Percentiles rank a stretch among this genome's conserved stretches.
Evolutionary conservation across 2,797 vertebrate genomes (phyloP).

Genomic region (Coreius guichenoti): DNA sequence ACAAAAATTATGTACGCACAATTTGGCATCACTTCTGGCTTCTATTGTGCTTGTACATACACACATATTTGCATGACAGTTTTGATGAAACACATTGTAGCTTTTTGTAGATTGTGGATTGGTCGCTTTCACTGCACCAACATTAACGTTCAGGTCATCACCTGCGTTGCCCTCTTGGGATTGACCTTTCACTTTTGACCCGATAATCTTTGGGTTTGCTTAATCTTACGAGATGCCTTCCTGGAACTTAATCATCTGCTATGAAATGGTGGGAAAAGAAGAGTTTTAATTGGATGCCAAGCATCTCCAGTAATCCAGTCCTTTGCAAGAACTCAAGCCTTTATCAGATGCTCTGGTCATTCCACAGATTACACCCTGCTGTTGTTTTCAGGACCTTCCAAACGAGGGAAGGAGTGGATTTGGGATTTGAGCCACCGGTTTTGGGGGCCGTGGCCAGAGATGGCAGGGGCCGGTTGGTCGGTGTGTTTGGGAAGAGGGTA

Average conservation of each 20-base stretch:
- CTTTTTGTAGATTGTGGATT: conserved; percentile 11
- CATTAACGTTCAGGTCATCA: conserved; percentile 70
- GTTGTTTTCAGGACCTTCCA: conserved; percentile 77
- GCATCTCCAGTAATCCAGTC: conserved; percentile 73
- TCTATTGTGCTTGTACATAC: neutral
- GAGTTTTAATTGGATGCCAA: conserved; percentile 77
- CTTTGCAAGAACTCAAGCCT: conserved; percentile 69
- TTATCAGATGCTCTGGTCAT: conserved; percentile 77
- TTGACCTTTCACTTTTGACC: conserved; percentile 79
- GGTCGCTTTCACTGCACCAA: neutral
- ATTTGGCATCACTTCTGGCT: neutral
- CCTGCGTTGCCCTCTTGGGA: conserved; percentile 72
- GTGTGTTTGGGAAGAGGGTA: conserved; percentile 55
- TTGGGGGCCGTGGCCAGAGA: conserved; percentile 64
- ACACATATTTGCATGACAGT: neutral
- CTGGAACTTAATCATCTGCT: conserved; percentile 60
- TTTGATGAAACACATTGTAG: conserved; percentile 14
- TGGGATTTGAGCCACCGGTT: conserved; percentile 70
- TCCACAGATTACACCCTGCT: conserved; percentile 74
- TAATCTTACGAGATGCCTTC: conserved; percentile 64
- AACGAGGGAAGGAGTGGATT: conserved; percentile 68
- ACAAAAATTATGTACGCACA: neutral
- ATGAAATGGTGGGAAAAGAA: conserved; percentile 58
- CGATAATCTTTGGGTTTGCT: conserved; percentile 57
- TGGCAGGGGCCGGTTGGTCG: conserved; percentile 60